Conservation (phyloP, 2,113 vertebrate genomes). For the Entelurus aequoreus region DNA sequence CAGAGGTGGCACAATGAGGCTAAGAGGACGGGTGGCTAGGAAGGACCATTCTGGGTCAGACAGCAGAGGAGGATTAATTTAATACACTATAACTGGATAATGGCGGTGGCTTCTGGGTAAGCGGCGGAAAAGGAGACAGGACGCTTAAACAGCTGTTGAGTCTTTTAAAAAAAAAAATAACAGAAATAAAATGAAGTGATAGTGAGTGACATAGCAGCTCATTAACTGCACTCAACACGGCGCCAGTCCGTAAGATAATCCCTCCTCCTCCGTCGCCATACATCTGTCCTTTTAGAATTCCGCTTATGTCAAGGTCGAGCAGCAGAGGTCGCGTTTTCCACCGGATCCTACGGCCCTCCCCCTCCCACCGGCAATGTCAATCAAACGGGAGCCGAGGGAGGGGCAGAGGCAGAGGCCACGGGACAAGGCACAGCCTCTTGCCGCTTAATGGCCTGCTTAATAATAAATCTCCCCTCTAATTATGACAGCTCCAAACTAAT, state of each 20-base stretch:
- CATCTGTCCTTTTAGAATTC: constrained; percentile 34
- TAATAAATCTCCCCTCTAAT: constrained; percentile 59
- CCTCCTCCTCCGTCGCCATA: background rate
- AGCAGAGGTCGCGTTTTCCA: constrained; percentile 29
- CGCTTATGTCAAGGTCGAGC: constrained; percentile 24
- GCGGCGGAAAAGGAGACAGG: constrained; percentile 11
- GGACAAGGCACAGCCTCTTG: constrained; percentile 19
- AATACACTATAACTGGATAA: constrained; percentile 40
- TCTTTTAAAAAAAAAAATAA: background rate
- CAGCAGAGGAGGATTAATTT: constrained; percentile 47
- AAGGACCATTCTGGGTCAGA: constrained; percentile 35
- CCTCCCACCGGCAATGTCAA: constrained; percentile 40
- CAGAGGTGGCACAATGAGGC: constrained; percentile 3
- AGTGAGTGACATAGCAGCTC: constrained; percentile 2
- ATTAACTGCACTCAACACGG: background rate
- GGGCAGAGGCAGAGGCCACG: constrained; percentile 12
- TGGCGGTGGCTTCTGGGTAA: constrained; percentile 38
- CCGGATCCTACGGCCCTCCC: no score
- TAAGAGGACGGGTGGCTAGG: background rate
- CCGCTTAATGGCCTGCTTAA: constrained; percentile 58
- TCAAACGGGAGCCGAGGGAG: constrained; percentile 28
- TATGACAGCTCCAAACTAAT: constrained; percentile 54
- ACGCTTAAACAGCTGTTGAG: constrained; percentile 10
- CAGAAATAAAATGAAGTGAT: background rate
- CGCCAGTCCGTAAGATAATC: background rate